Conservation (phyloP, 2,888 invertebrate genomes). For the Epirrhoe alternata region DNA sequence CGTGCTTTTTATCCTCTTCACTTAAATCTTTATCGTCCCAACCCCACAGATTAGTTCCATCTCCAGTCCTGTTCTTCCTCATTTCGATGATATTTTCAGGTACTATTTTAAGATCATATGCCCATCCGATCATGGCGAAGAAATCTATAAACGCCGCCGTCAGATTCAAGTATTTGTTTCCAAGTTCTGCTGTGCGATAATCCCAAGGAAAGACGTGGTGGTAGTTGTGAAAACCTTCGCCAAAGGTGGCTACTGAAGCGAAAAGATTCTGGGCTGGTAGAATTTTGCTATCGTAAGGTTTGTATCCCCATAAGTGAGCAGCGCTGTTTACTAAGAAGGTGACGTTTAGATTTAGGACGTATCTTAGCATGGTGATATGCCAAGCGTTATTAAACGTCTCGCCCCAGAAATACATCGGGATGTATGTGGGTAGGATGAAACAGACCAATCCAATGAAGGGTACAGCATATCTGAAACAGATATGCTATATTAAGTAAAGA, state of each 20-base stretch:
- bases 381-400: constrained; percentile 77
- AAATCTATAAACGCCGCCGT: constrained; percentile 61
- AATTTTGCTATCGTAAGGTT: constrained; percentile 72
- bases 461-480: constrained; percentile 83
- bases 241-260: constrained; percentile 49
- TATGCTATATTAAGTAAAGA: not conserved
- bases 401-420: constrained; percentile 86
- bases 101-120: constrained; percentile 60
- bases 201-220: constrained; percentile 67
- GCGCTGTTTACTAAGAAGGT: constrained; percentile 88
- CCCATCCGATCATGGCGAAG: constrained; percentile 63
- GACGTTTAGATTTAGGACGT: constrained; percentile 83
- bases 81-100: constrained; percentile 48
- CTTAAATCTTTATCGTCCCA: constrained; percentile 38
- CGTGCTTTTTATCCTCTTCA: constrained; percentile 26
- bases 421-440: constrained; percentile 78
- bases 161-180: constrained; percentile 57
- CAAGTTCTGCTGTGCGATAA: constrained; percentile 63
- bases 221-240: constrained; percentile 68
- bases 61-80: constrained; percentile 56
- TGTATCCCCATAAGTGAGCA: constrained; percentile 83
- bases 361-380: constrained; percentile 80
- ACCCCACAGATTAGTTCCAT: constrained; percentile 57
- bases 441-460: constrained; percentile 85
- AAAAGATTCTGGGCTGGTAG: constrained; percentile 50